Percentiles rank a stretch among this genome's conserved stretches.
Evolutionary conservation across 2,888 invertebrate genomes (phyloP).

Genomic region (Strigamia crassipes): DNA sequence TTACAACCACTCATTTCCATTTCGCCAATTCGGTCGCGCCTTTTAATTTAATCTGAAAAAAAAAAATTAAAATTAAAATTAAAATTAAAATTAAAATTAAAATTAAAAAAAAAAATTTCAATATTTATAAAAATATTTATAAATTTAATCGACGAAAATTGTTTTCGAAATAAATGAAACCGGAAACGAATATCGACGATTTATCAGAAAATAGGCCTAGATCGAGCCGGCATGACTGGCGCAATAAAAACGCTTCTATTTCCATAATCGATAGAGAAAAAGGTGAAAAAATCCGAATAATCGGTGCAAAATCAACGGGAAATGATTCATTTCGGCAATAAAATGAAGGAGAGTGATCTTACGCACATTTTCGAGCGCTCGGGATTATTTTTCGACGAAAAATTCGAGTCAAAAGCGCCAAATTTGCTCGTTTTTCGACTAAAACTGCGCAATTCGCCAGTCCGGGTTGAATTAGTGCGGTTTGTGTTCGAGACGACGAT

Average conservation of each 20-base stretch:
- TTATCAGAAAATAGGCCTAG: not conserved
- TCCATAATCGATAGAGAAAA: conserved; percentile 24
- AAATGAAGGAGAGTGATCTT: not conserved
- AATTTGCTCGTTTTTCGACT: not conserved
- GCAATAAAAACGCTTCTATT: not conserved
- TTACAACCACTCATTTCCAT: not conserved
- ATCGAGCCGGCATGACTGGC: conserved; percentile 14
- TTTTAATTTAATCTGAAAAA: conserved; percentile 2
- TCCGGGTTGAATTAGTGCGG: not conserved
- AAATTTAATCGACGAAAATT: too few species aligned
- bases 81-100: too few species aligned
- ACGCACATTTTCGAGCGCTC: not conserved
- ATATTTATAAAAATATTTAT: too few species aligned
- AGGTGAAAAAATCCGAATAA: not conserved
- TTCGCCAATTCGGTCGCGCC: not conserved
- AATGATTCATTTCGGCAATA: not conserved
- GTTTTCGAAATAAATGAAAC: not conserved
- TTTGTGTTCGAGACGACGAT: not conserved
- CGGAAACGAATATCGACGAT: not conserved
- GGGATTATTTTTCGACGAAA: not conserved
- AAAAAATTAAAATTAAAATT: too few species aligned
- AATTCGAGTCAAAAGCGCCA: not conserved
- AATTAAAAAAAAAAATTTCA: too few species aligned
- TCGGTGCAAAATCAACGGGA: too few species aligned
- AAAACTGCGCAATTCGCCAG: not conserved